Base-by-base conservation (phyloP, 2,888 invertebrate genomes). In the Adelognathus sp. region DNA sequence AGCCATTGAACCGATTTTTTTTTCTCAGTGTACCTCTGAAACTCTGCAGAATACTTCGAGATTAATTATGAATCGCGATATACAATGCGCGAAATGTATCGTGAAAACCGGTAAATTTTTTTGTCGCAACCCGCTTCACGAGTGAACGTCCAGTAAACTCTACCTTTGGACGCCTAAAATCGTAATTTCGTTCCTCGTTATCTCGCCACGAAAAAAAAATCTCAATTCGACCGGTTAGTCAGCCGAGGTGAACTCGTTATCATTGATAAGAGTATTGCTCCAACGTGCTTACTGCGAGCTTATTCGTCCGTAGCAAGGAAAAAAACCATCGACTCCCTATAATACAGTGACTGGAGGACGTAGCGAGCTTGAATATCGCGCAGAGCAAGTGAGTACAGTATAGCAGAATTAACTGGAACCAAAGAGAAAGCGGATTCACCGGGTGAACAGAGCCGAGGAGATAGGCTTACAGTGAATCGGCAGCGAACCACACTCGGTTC, bases 361-460 rank as follows among this genome's bases (percentile, higher is more conserved):
- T n/a, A n/a, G n/a, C n/a, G n/a, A 73, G 67, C 61, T 77, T 56
- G 29, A 50, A 41, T 14, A 36, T 41, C 67, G 63, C 54, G 7
- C n/a, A 3, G n/a, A n/a, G n/a, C n/a, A n/a, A n/a, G n/a, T n/a
- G n/a, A n/a, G n/a, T n/a, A n/a, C n/a, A n/a, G n/a, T 27, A 54
- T 39, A 58, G 33, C 21, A 9, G 79, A 52, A 73, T 74, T n/a
- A 76, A 73, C 71, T 78, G 73, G 76, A 76, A 67, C 54, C 70
- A 74, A 82, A 82, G 80, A 80, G 82, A 82, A 82, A 82, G 82
- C 76, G 69, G 56, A 79, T 74, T 78, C 73, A 76, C 78, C 74
- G 74, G 67, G 78, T 66, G 69, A 69, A 58, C 58, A 58, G 64
- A 33, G 3, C 44, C 21, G 14, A 27, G 54, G 33, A 33, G 18